Conservation (phyloP, 2,113 vertebrate species). For the Capreolus pygargus region DNA sequence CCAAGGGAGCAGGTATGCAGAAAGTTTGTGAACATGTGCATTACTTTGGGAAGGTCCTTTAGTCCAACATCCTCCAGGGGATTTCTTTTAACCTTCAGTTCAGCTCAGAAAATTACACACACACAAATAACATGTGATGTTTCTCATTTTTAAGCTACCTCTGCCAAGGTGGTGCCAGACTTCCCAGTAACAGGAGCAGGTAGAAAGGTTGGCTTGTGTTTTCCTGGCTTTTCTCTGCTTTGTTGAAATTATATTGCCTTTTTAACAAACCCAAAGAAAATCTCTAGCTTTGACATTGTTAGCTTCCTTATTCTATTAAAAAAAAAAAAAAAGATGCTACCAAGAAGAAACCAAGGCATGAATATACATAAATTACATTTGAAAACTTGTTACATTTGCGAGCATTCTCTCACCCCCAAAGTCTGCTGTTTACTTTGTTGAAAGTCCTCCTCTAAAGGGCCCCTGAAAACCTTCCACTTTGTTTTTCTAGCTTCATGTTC, state of each 20-base stretch:
- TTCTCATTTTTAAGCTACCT: background rate
- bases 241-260: background rate
- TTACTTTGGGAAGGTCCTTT: background rate
- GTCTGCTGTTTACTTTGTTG: background rate
- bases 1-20: background rate
- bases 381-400: rapidly evolving
- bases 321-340: background rate
- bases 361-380: background rate
- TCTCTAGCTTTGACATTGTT: background rate
- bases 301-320: background rate
- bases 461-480: background rate
- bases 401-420: background rate
- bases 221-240: background rate
- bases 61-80: background rate
- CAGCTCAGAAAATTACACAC: background rate
- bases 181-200: background rate
- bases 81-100: background rate
- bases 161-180: background rate
- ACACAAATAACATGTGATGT: background rate
- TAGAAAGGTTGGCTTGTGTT: background rate
- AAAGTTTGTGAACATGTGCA: background rate
- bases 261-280: background rate
- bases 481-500: background rate
- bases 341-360: background rate
- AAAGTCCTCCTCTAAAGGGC: background rate